Conservation (phyloP, 2,888 invertebrate genomes). For the Ennomos fuscantarius region DNA sequence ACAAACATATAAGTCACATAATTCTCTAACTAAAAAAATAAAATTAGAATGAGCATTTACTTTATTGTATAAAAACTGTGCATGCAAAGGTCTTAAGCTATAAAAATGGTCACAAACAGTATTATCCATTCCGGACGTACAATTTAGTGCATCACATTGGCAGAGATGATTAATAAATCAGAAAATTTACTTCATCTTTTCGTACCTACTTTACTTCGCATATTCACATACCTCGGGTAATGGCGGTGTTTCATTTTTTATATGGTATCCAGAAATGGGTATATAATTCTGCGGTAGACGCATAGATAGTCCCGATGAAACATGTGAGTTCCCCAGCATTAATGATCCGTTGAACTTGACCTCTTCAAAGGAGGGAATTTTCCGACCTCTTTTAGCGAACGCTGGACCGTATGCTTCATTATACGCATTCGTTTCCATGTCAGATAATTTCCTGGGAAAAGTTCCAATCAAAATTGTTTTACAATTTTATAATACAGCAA, state of each 20-base stretch:
- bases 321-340: slow-evolving; percentile 60
- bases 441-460: slow-evolving; percentile 12
- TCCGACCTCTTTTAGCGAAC: slow-evolving; percentile 45
- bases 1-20: too few relatives aligned
- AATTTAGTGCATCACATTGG: too few relatives aligned
- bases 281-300: slow-evolving; percentile 55
- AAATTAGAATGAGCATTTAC: too few relatives aligned
- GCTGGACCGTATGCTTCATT: slow-evolving; percentile 46
- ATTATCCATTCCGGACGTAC: too few relatives aligned
- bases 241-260: slow-evolving; percentile 52
- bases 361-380: slow-evolving; percentile 48
- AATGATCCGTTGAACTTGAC: slow-evolving; percentile 58
- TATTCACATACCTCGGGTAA: slow-evolving; percentile 54
- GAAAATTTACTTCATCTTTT: too few relatives aligned
- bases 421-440: slow-evolving; percentile 39
- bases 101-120: too few relatives aligned
- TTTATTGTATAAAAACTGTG: too few relatives aligned
- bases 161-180: too few relatives aligned
- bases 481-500: not conserved
- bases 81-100: too few relatives aligned
- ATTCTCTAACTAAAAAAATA: too few relatives aligned
- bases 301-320: slow-evolving; percentile 47
- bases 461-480: not conserved
- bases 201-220: too few relatives aligned
- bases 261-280: slow-evolving; percentile 65